Evolutionary conservation across 1,140 invertebrate species (phyloP).

Genomic region (Amphibalanus amphitrite): DNA sequence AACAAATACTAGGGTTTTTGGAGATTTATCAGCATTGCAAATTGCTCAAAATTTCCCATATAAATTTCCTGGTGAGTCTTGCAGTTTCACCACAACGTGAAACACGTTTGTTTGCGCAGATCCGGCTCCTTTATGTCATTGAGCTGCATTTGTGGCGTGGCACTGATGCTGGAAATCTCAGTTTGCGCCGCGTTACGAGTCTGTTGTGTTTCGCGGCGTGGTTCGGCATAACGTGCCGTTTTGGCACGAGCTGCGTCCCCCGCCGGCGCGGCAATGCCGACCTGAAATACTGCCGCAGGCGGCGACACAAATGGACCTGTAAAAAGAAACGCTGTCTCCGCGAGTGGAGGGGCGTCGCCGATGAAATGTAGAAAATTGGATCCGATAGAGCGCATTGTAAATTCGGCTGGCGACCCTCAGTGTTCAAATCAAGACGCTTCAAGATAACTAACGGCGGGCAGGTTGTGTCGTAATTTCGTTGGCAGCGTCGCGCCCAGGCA

Average conservation of each 20-base stretch:
- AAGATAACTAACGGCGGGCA: not conserved
- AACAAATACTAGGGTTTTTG: too few relatives aligned
- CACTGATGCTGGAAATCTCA: not conserved
- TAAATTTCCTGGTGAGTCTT: too few relatives aligned
- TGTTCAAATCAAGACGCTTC: not conserved
- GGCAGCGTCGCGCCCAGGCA: not conserved
- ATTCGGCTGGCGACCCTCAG: not conserved
- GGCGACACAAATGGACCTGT: not conserved
- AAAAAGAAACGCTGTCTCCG: not conserved
- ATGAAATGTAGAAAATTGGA: slow-evolving; percentile 2
- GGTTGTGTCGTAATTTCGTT: not conserved
- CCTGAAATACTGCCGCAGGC: not conserved
- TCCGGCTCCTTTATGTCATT: too few relatives aligned
- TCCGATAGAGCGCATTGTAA: not conserved
- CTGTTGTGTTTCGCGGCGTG: not conserved
- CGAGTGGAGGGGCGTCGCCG: not conserved
- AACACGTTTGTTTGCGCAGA: too few relatives aligned
- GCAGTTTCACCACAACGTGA: too few relatives aligned
- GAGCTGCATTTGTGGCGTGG: too few relatives aligned
- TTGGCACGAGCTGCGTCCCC: not conserved
- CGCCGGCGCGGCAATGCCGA: too few relatives aligned
- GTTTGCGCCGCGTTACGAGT: not conserved
- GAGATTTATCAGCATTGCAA: too few relatives aligned
- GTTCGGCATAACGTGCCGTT: not conserved
- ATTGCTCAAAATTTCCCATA: too few relatives aligned